Percentiles rank a stretch among this genome's conserved stretches.
These are phyloP conservation scores for Pocota personata DNA, from an alignment of 2,888 invertebrate species.

Conservation along the genomic window DNA sequence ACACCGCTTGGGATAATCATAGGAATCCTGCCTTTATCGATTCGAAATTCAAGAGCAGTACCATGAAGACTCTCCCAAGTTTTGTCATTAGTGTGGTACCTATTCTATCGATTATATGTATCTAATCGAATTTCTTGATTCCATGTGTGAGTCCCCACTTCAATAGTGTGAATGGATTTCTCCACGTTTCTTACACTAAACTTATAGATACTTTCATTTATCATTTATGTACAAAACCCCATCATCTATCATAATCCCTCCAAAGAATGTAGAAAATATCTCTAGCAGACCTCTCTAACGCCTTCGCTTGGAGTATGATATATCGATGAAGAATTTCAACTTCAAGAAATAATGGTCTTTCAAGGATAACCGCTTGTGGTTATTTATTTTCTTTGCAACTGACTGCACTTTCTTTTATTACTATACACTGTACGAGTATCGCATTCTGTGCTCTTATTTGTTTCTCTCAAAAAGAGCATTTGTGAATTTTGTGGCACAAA, in stretches of 20 bases:
- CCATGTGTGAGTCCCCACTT: neutral
- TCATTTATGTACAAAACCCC: neutral
- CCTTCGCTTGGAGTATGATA: neutral
- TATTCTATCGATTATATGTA: no score
- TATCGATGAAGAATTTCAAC: neutral
- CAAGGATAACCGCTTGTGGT: neutral
- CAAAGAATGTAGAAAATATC: no score
- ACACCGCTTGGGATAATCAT: no score
- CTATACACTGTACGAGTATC: no score
- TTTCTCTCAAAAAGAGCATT: neutral
- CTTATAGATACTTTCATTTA: neutral
- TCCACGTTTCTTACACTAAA: no score
- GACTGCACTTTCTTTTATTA: neutral
- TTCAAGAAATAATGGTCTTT: neutral
- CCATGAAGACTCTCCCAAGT: no score
- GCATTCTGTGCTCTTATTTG: neutral
- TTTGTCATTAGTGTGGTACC: no score
- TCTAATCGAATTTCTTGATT: no score
- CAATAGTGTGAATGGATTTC: no score
- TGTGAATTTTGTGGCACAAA: neutral
- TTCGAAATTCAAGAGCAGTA: no score
- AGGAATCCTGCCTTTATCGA: no score
- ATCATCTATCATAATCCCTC: neutral
- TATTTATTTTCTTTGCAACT: neutral
- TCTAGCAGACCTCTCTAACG: neutral